These are phyloP conservation scores for Hypselothyrea guttata DNA, from an alignment of 2,888 invertebrate species.

Conservation along the genomic window DNA sequence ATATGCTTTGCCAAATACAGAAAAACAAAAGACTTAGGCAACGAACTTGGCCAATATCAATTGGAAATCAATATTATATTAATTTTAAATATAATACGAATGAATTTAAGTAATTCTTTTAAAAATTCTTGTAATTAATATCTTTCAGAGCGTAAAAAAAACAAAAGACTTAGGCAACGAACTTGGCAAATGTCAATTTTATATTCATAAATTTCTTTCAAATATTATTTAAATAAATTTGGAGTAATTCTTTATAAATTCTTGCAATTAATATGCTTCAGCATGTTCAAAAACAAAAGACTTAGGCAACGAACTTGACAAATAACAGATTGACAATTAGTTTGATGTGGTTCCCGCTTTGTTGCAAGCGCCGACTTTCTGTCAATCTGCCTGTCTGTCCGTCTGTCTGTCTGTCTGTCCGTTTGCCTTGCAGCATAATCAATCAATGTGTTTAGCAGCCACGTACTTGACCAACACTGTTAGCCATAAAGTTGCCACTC, in stretches of 20 bases:
- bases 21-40: too few species aligned
- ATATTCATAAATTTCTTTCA: too few species aligned
- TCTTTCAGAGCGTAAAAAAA: background rate
- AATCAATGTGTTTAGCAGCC: conserved; percentile 47
- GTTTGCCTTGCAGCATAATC: conserved; percentile 46
- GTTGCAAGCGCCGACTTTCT: conserved; percentile 10
- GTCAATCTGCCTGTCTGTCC: background rate
- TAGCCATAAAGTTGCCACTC: conserved; percentile 54
- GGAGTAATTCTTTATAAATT: too few species aligned
- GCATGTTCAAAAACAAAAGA: conserved; percentile 26
- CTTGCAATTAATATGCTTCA: too few species aligned
- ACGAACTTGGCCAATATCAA: too few species aligned
- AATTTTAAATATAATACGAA: too few species aligned
- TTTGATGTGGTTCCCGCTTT: background rate
- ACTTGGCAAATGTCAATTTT: conserved; percentile 8
- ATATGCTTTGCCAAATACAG: too few species aligned
- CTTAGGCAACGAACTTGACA: conserved; percentile 37
- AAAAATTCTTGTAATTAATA: background rate
- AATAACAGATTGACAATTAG: conserved; percentile 10
- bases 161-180: conserved; percentile 16
- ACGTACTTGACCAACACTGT: conserved; percentile 53
- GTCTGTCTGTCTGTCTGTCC: conserved; percentile 6
- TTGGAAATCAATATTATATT: too few species aligned
- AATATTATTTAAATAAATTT: too few species aligned
- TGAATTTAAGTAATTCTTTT: too few species aligned